Evolutionary conservation across 2,113 vertebrate genomes (phyloP).

Genomic region (Scophthalmus maximus): DNA sequence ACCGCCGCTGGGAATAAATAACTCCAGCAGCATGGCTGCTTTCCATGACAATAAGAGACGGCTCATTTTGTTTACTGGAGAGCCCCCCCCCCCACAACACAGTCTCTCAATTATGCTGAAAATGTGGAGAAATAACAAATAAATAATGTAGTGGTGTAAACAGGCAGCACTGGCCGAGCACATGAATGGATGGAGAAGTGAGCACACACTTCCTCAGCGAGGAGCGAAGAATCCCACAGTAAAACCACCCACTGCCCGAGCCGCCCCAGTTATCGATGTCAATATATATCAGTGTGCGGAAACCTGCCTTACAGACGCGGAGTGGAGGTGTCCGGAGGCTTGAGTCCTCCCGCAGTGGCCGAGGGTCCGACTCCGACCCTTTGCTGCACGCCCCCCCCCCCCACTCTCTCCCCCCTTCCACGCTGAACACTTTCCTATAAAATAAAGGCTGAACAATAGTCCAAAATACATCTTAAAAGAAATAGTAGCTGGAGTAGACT

Average conservation of each 20-base stretch:
- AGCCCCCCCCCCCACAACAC: conserved; percentile 29
- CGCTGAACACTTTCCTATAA: too few relatives aligned
- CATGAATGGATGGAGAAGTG: not conserved
- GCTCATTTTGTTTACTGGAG: conserved; percentile 29
- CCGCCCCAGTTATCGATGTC: conserved; percentile 1
- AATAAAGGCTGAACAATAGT: too few relatives aligned
- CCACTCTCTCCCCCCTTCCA: too few relatives aligned
- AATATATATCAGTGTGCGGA: not conserved
- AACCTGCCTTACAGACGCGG: not conserved
- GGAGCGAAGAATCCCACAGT: conserved; percentile 3
- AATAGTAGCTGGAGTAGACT: not conserved
- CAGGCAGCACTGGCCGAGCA: conserved; percentile 1
- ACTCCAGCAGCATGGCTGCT: conserved; percentile 35
- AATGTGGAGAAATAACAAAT: conserved; percentile 45
- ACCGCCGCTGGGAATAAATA: conserved; percentile 41
- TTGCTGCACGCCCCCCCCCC: too few relatives aligned
- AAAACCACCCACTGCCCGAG: conserved; percentile 16
- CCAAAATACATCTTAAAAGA: too few relatives aligned
- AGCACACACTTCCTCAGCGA: not conserved
- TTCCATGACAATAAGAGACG: conserved; percentile 49
- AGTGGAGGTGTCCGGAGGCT: too few relatives aligned
- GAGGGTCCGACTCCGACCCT: too few relatives aligned
- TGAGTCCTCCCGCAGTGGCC: too few relatives aligned
- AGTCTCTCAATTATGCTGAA: conserved; percentile 54
- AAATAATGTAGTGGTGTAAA: conserved; percentile 21